Evolutionary conservation across 1,140 invertebrate genomes (phyloP), one percentile per base, ranked within the genome.

Genomic region (Rhagoletis pomonella): DNA sequence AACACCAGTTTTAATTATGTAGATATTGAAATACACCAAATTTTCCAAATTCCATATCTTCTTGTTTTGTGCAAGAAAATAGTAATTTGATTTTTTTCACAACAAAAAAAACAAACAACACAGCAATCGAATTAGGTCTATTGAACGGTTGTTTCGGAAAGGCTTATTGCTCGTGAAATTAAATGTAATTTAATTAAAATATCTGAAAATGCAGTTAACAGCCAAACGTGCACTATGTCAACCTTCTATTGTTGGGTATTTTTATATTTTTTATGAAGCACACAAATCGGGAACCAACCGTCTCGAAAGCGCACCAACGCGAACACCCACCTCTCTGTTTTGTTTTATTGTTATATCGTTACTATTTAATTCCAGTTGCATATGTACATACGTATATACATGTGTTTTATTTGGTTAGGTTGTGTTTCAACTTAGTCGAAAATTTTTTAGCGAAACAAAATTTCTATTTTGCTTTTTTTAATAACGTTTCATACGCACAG

Each of bases 401-500:
- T 62, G 10, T n/a, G 3, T 12, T 67, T 42, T 42, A 39, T 42
- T 73, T 10, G 42, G 67, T 73, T 73, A 73, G 1, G 10, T 67
- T 29, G 3, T 42, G 1, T 17, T 73, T 73, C 44, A 44, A 73
- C 67, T 14, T 44, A 44, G 67, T 73, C 67, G 67, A 17, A 2
- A 17, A 7, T 44, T 69, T 73, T 47, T 42, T 73, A 29, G 62
- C 42, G 65, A 42, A 6, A 73, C 3, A n/a, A 39, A 4, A 73
- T 73, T 73, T 44, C 44, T 17, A 44, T 3, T 73, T 44, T n/a
- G 14, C 17, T n/a, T n/a, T n/a, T 73, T 73, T 73, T 73, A 12
- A 73, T 3, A 73, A 73, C 67, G 67, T 73, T 73, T 73, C 67
- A 73, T 73, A 47, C 67, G 67, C 67, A 73, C 67, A 44, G 42